Evolutionary conservation across 2,113 vertebrate genomes (phyloP), one percentile per base, ranked within the genome.

Genomic region (Stictonetta naevosa): DNA sequence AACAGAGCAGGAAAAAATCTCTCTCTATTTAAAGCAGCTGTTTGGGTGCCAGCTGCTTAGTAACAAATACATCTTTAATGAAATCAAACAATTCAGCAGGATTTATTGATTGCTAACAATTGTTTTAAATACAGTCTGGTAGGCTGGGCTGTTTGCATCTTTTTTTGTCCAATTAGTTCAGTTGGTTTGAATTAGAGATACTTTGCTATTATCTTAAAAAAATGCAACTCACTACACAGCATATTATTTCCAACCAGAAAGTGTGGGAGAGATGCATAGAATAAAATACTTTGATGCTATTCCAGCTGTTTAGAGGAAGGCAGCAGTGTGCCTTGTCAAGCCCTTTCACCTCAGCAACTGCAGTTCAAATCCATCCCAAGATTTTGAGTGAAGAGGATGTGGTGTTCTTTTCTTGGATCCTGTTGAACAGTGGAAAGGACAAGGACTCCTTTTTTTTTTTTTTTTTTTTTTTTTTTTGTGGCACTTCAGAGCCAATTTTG

Each of bases 111-210:
- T 98, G 97, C 96, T 98, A 97, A 97, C 97, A 97, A 98, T 98
- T 94, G 97, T 96, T 98, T 98, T 98, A 98, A 98, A 97, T 98
- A 97, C 97, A 98, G 98, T 96, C 96, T 98, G 95, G 97, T 97
- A 97, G 97, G 96, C 90, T 83, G 96, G 77, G 93, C 88, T 96
- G 96, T 97, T 98, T 97, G 95, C 97, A 94, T 95, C 92, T 92
- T 97, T 97, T 98, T 46, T 46, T 87, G 84, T 97, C 97, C 97
- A 98, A 96, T 98, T 97, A 98, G 97, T 95, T 97, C 94, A 96
- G 97, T 98, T 99, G 98, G 97, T 98, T 98, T 98, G 98, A 98
- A 98, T 98, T 98, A 98, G 98, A 98, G 91, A 97, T 92, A 96
- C 94, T 96, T 96, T 95, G 68, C 91, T 97, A 94, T 96, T 98